Base-by-base conservation (phyloP, 2,888 invertebrate genomes). In the Drosophila emarginata region DNA sequence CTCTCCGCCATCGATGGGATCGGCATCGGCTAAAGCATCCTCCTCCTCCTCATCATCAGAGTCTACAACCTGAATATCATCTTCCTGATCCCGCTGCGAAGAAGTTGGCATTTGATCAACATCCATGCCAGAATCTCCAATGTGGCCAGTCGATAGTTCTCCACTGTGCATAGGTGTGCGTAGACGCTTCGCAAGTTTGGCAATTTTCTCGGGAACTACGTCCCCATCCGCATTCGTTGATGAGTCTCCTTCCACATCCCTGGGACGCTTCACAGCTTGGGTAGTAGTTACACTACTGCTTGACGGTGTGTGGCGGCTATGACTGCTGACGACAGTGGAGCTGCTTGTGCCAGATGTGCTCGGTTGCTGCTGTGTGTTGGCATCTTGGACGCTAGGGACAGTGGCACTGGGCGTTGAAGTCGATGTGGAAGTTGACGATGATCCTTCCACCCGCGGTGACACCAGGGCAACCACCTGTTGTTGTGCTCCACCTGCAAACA, bases 51-150 rank as follows among this genome's bases (percentile, higher is more conserved):
- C 75, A 58, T 95, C 96, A 9, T 96, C 96, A 0, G 96, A 96
- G 89, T 96, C 96, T 0, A 96, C 95, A 4, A 95, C 94, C 52
- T 96, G 95, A 50, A 96, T 95, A 77, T 96, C 96, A 88, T 96
- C 96, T 85, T 96, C 96, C 89, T 96, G 96, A 89, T 97, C 97
- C 67, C 96, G 94, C 85, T 97, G 96, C 28, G 96, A 96, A 21
- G 96, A 96, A 0, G 97, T 97, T 6, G 97, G 96, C 66, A 97
- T 96, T 92, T 97, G 95, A 88, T 96, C 96, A n/a, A 95, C 95
- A 74, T 92, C 92, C 53, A 92, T 86, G 23, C 93, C 94, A 2
- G 94, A 94, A 74, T 94, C 93, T 65, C 94, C 93, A 78, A 95
- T 94, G 59, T 94, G 93, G 1, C 83, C 85, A n/a, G 89, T 89